Conservation (phyloP, 1,140 invertebrate genomes). For the Nixonia krombeini region DNA sequence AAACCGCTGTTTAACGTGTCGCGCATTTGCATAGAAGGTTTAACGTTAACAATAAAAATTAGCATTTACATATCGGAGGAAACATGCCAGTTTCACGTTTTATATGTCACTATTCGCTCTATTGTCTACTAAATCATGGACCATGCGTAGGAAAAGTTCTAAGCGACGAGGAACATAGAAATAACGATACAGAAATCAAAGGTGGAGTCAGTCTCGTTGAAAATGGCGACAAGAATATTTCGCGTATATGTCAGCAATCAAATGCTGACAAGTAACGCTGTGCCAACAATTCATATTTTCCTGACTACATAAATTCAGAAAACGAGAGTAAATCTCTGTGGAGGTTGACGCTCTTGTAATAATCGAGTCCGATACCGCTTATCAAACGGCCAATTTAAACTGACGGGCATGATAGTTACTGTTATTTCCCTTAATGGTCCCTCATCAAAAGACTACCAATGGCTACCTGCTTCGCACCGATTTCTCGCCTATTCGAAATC, state of each 20-base stretch:
- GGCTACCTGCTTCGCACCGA: constrained; percentile 27
- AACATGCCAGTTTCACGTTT: no score
- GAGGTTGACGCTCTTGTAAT: constrained; percentile 36
- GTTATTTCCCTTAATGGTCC: constrained; percentile 35
- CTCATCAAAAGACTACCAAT: constrained; percentile 26
- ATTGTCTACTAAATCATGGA: no score
- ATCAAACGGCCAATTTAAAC: constrained; percentile 37
- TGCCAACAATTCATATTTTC: no score
- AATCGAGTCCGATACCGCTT: constrained; percentile 37
- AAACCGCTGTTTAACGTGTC: no score
- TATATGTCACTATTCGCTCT: no score
- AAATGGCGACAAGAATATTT: background rate
- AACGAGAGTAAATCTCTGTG: constrained; percentile 22
- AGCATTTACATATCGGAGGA: no score
- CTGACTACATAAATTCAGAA: constrained; percentile 22
- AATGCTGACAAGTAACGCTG: no score
- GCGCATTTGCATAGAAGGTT: constrained; percentile 57
- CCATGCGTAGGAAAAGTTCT: no score
- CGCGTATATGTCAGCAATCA: background rate
- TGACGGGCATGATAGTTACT: constrained; percentile 38
- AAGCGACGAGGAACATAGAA: no score
- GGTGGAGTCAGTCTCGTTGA: no score
- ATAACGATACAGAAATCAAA: no score
- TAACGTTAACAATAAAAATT: constrained; percentile 1
- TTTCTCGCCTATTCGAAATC: constrained; percentile 3